Conservation (phyloP, 35 echinoderm and acorn worm genomes). For the Lytechinus variegatus region DNA sequence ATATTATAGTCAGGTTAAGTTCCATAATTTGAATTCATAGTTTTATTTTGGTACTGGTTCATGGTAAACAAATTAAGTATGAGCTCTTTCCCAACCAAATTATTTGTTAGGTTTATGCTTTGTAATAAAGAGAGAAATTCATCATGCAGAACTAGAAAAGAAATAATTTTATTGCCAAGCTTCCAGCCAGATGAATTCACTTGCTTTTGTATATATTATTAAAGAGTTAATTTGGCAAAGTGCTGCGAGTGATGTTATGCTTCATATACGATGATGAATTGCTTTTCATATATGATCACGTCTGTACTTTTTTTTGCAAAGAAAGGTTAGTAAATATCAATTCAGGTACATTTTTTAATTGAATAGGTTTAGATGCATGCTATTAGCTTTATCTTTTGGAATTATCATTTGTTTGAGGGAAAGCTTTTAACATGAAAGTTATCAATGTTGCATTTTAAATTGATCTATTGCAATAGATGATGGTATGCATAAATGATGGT, state of each 20-base stretch:
- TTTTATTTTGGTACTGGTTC: not conserved
- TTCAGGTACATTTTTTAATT: no score
- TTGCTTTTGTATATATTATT: not conserved
- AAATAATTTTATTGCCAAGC: not conserved
- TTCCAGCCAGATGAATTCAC: not conserved
- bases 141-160: not conserved
- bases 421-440: no score
- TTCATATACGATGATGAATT: not conserved
- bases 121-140: not conserved
- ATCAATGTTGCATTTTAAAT: no score
- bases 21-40: not conserved
- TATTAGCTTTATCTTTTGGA: no score
- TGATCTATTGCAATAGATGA: no score
- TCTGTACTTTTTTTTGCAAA: no score
- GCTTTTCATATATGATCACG: not conserved
- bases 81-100: not conserved
- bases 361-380: no score
- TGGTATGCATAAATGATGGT: no score
- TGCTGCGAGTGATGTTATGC: not conserved
- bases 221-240: not conserved
- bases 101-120: not conserved
- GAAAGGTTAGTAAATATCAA: no score
- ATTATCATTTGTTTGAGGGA: no score
- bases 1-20: not conserved
- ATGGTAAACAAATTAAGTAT: not conserved